A percentile compares a stretch with the other conserved stretches of the same genome.
phyloP scores from a whole-genome alignment of 2,113 vertebrate species.

The Balaeniceps rex region DNA sequence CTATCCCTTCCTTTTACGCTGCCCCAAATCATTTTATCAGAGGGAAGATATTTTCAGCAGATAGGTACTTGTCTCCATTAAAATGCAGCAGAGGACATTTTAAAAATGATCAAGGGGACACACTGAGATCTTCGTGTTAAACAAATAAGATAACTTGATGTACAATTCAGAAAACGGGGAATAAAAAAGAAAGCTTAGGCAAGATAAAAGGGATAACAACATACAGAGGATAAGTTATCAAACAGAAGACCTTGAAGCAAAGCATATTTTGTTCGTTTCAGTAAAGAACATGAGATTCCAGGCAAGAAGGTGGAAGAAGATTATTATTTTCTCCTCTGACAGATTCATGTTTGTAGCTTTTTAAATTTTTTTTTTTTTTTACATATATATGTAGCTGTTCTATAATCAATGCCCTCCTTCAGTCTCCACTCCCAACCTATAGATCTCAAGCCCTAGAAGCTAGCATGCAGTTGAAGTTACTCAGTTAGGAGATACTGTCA shows the following conservation, averaged over 20 bases:
- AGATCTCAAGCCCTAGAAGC: background rate
- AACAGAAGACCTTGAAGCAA: constrained; percentile 34
- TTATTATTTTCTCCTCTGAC: constrained; percentile 27
- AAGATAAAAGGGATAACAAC: background rate
- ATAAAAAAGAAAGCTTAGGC: background rate
- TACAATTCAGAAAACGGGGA: background rate
- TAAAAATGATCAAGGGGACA: constrained; percentile 3
- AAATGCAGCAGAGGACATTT: background rate
- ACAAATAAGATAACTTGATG: background rate
- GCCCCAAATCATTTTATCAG: background rate
- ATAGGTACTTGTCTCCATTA: background rate
- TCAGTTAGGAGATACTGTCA: background rate
- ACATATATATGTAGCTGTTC: background rate
- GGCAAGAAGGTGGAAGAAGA: constrained; percentile 1
- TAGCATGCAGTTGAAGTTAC: background rate
- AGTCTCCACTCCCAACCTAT: background rate
- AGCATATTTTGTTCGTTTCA: constrained; percentile 32
- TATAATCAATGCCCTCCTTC: background rate
- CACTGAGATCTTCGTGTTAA: background rate
- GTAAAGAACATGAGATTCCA: constrained; percentile 4
- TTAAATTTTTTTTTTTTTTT: background rate
- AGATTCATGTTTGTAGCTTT: background rate
- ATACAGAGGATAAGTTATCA: background rate
- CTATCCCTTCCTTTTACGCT: background rate
- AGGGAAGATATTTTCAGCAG: background rate